These are phyloP conservation scores for Drosophila guanche DNA, from an alignment of 1,140 invertebrate genomes.

Conservation along the genomic window DNA sequence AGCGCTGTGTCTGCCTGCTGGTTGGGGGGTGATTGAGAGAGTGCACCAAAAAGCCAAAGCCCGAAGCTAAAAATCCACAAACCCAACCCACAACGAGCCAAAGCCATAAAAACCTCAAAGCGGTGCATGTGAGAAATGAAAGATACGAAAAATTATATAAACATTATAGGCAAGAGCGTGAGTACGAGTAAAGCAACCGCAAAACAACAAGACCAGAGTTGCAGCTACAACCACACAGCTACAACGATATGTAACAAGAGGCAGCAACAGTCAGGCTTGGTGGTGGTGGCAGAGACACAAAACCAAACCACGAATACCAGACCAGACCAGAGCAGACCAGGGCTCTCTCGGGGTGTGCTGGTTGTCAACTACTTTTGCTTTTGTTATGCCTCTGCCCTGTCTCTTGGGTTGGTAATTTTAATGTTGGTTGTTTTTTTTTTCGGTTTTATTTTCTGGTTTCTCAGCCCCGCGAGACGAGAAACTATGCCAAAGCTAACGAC, in stretches of 20 bases:
- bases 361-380: constrained; percentile 50
- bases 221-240: constrained; percentile 34
- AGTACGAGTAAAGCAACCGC: constrained; percentile 77
- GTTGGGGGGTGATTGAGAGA: not conserved
- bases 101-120: constrained; percentile 51
- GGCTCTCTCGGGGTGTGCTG: constrained; percentile 4
- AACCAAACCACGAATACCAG: constrained; percentile 14
- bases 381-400: constrained; percentile 40
- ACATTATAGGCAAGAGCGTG: constrained; percentile 70
- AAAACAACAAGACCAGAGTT: constrained; percentile 43
- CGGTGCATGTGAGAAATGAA: constrained; percentile 69
- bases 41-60: constrained; percentile 14
- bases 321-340: constrained; percentile 40
- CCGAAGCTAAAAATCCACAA: constrained; percentile 28
- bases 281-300: constrained; percentile 7
- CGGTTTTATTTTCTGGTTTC: constrained; percentile 67
- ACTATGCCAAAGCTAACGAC: constrained; percentile 78
- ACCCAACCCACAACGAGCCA: constrained; percentile 53
- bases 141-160: constrained; percentile 80
- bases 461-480: constrained; percentile 41
- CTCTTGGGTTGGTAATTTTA: constrained; percentile 68
- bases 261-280: constrained; percentile 35
- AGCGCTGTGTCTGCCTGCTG: too few species aligned
- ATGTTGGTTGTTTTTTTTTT: constrained; percentile 41
- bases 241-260: constrained; percentile 76